Conservation (phyloP, 2,797 vertebrate genomes). For the Adelosebastes latens region DNA sequence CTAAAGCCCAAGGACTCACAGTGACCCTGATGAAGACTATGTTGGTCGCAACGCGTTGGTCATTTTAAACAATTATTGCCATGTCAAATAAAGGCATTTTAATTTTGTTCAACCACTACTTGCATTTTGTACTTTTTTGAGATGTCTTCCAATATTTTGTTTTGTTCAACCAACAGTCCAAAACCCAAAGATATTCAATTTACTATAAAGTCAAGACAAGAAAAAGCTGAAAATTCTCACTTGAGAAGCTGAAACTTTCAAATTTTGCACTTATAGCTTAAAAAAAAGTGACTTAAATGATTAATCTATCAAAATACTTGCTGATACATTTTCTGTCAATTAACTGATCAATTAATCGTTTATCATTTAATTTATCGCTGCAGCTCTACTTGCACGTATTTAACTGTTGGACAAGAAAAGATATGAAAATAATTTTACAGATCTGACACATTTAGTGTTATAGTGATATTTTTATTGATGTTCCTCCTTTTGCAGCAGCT, state of each 20-base stretch:
- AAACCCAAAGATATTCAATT: background rate
- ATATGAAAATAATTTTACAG: background rate
- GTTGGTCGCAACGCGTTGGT: too few species aligned
- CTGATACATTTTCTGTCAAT: background rate
- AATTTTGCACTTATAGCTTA: background rate
- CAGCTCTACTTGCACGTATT: background rate
- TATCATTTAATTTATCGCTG: background rate
- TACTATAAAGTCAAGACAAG: background rate
- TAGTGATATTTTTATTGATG: background rate
- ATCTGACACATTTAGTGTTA: background rate
- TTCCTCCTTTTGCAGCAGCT: background rate
- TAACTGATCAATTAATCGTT: background rate
- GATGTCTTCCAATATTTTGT: background rate
- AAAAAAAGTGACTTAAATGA: background rate
- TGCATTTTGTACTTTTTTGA: too few species aligned
- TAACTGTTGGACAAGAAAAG: background rate
- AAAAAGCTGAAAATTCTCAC: background rate
- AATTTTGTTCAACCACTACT: too few species aligned
- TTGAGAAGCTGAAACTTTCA: background rate
- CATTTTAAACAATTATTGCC: too few species aligned
- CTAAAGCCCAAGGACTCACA: background rate
- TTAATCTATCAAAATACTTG: background rate
- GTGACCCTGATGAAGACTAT: too few species aligned
- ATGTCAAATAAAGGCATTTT: too few species aligned
- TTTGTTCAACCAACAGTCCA: background rate